Evolutionary conservation across 1,140 invertebrate species (phyloP).

Genomic region (Odontomachus brunneus): DNA sequence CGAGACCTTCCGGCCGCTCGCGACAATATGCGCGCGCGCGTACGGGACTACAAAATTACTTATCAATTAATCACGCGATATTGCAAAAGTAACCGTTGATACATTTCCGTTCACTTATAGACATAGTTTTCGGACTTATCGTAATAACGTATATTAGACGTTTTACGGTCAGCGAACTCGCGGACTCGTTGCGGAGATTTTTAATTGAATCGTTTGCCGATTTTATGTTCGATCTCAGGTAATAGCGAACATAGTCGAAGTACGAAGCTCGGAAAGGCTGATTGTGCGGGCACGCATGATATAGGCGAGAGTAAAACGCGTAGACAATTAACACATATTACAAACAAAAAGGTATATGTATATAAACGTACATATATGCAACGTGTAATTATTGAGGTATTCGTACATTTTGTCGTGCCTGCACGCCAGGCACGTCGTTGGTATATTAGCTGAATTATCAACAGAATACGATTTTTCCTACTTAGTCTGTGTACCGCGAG

Average conservation of each 20-base stretch:
- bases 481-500: conserved; percentile 46
- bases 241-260: conserved; percentile 34
- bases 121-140: conserved; percentile 19
- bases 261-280: conserved; percentile 46
- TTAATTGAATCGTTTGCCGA: conserved; percentile 20
- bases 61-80: neutral
- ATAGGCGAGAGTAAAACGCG: conserved; percentile 31
- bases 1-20: neutral
- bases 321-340: conserved; percentile 52
- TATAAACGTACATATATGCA: conserved; percentile 56
- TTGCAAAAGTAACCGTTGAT: conserved; percentile 13
- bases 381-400: conserved; percentile 58
- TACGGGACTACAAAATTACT: conserved; percentile 29
- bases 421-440: conserved; percentile 37
- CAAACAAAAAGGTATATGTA: conserved; percentile 54
- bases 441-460: conserved; percentile 44
- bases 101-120: conserved; percentile 39
- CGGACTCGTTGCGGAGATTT: conserved; percentile 14
- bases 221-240: conserved; percentile 52
- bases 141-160: conserved; percentile 35
- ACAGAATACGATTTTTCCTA: conserved; percentile 50
- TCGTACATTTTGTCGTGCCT: conserved; percentile 52
- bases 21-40: neutral
- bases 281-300: conserved; percentile 21
- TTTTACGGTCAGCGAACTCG: no score